Evolutionary conservation across 2,888 invertebrate genomes (phyloP).

Genomic region (Oasisia sp.): DNA sequence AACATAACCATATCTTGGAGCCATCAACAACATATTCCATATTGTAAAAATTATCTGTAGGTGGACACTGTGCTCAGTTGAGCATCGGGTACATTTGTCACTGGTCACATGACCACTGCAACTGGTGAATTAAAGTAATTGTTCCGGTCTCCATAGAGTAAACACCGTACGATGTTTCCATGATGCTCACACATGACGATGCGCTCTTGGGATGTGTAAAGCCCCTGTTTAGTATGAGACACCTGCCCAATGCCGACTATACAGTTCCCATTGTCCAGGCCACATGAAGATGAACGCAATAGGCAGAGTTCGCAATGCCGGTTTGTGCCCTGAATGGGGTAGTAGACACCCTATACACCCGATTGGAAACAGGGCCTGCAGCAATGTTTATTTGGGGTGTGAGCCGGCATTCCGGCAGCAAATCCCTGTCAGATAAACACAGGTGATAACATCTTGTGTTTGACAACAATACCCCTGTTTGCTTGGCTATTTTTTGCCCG

Average conservation of each 20-base stretch:
- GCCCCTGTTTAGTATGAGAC: neutral
- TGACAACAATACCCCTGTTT: neutral
- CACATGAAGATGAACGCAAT: neutral
- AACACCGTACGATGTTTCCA: too few relatives aligned
- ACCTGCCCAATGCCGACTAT: neutral
- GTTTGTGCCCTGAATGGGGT: slow-evolving; percentile 9
- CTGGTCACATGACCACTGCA: too few relatives aligned
- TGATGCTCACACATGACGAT: too few relatives aligned
- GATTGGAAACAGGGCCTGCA: neutral
- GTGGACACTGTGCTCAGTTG: too few relatives aligned
- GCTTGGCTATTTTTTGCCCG: neutral
- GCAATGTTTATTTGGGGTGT: slow-evolving; percentile 9
- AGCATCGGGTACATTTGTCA: too few relatives aligned
- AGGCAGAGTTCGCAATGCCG: neutral
- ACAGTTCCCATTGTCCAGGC: neutral
- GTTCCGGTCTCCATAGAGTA: too few relatives aligned
- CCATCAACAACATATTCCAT: too few relatives aligned
- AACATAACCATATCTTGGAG: too few relatives aligned
- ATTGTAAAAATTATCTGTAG: too few relatives aligned
- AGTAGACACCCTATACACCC: neutral
- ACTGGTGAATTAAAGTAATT: too few relatives aligned
- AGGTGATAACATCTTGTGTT: neutral
- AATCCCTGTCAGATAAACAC: neutral
- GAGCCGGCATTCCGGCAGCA: neutral
- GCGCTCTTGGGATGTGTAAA: neutral